Evolutionary conservation across 2,888 invertebrate species (phyloP).

Genomic region (Idaea aversata): DNA sequence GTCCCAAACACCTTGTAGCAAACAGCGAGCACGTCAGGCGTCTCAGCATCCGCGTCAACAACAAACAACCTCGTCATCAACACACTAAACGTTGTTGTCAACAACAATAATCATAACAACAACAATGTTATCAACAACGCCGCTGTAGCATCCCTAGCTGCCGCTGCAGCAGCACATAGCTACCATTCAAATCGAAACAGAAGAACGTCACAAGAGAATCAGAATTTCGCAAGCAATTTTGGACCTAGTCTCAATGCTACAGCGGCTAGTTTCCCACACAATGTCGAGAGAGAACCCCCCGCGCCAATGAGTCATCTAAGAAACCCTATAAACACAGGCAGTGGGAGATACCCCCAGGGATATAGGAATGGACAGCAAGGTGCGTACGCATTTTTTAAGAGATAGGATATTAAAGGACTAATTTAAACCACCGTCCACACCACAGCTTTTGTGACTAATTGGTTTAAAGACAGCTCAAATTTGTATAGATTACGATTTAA

Average conservation of each 20-base stretch:
- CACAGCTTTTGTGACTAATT: constrained; percentile 72
- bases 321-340: constrained; percentile 67
- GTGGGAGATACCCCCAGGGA: constrained; percentile 71
- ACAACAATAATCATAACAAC: constrained; percentile 78
- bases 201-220: constrained; percentile 72
- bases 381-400: constrained; percentile 52
- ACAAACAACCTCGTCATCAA: constrained; percentile 78
- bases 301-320: constrained; percentile 75
- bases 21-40: constrained; percentile 68
- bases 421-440: constrained; percentile 65
- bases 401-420: constrained; percentile 38
- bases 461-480: constrained; percentile 73
- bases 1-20: constrained; percentile 45
- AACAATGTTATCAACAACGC: constrained; percentile 78
- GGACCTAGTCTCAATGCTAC: constrained; percentile 73
- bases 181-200: constrained; percentile 73
- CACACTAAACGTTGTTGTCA: constrained; percentile 75
- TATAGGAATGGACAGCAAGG: constrained; percentile 76
- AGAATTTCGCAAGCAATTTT: constrained; percentile 66
- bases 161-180: constrained; percentile 74
- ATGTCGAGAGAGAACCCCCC: constrained; percentile 65
- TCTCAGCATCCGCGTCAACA: constrained; percentile 65
- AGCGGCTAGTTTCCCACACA: constrained; percentile 63
- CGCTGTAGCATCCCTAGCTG: constrained; percentile 73
- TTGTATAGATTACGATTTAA: constrained; percentile 46